Base-by-base conservation (phyloP, 2,888 invertebrate species). In the Spisula subtruncata region DNA sequence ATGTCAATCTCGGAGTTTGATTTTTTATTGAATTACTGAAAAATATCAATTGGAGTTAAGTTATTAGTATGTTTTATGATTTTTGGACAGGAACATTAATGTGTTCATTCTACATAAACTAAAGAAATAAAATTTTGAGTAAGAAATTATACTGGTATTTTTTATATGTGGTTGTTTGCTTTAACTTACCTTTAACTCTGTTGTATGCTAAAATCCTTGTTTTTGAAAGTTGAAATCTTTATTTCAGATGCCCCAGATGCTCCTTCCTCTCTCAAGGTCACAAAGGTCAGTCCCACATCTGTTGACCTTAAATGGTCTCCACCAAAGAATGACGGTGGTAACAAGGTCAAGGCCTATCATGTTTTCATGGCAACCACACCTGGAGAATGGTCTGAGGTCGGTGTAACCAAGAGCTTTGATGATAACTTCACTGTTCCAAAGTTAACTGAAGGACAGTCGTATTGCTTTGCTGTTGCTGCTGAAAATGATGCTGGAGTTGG, bases 401-500 rank as follows among this genome's bases (percentile, higher is more conserved):
- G 93, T 66, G 94, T 94, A 54, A 94, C 93, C 51, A 93, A 93
- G 82, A 89, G 93, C 80, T 90, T 91, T 83, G 95, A 95, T 86
- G 93, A 93, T 75, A 90, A 94, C 20, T 93, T 89, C 83, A 93
- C 92, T 48, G 94, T 94, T 20, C 89, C 85, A 20, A 91, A 94
- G 60, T 92, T 96, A 35, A 93, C 90, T 32, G 95, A 95, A 87
- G 94, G 95, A 35, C 91, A 93, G 83, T 92, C 92, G 6, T 99
- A 99, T 96, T 98, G 98, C 96, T 98, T 99, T 97, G 98, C 98
- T 90, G 98, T 99, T 10, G 98, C 98, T 0, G 98, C 99, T 0
- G 97, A 98, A 88, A 99, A 99, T 97, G 98, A 98, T 94, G 98
- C 98, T 96, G 99, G 99, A 54, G 81, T 92, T 48, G 95, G 96